Conservation (phyloP, 2,797 vertebrate species). For the Typhlichthys subterraneus region DNA sequence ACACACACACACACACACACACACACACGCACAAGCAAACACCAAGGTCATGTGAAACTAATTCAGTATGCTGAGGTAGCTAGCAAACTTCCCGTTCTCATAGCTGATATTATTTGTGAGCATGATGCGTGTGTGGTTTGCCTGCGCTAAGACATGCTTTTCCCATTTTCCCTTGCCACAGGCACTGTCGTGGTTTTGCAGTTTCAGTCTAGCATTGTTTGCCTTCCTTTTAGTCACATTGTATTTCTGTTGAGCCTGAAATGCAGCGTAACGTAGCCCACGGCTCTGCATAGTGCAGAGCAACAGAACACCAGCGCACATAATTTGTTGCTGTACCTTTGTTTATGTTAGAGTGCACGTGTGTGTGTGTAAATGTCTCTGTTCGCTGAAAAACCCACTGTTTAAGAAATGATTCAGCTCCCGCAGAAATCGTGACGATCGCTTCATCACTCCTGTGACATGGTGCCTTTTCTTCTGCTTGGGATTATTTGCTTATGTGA, state of each 20-base stretch:
- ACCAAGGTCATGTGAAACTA: conserved; percentile 49
- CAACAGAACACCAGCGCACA: conserved; percentile 30
- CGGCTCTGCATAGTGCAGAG: conserved; percentile 40
- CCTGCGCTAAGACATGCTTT: conserved; percentile 38
- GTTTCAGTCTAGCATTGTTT: conserved; percentile 38
- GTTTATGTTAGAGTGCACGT: conserved; percentile 34
- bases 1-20: neutral
- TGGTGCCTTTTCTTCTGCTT: neutral
- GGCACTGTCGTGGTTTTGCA: conserved; percentile 42
- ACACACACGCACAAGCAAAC: conserved; percentile 27
- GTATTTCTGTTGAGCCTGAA: conserved; percentile 64
- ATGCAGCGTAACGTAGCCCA: conserved; percentile 58
- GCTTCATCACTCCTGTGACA: neutral
- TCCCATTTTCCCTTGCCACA: conserved; percentile 44
- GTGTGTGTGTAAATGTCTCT: conserved; percentile 24
- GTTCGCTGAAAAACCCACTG: conserved; percentile 41
- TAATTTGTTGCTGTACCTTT: conserved; percentile 46
- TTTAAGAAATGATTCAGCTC: conserved; percentile 40
- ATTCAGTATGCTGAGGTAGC: conserved; percentile 27
- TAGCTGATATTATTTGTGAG: conserved; percentile 2
- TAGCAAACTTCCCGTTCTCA: neutral
- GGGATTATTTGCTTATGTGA: conserved; percentile 9
- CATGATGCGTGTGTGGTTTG: conserved; percentile 15
- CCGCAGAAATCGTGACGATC: conserved; percentile 17
- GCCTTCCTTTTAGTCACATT: conserved; percentile 61